Evolutionary conservation across 2,113 vertebrate species (phyloP).

Genomic region (Myodes glareolus): DNA sequence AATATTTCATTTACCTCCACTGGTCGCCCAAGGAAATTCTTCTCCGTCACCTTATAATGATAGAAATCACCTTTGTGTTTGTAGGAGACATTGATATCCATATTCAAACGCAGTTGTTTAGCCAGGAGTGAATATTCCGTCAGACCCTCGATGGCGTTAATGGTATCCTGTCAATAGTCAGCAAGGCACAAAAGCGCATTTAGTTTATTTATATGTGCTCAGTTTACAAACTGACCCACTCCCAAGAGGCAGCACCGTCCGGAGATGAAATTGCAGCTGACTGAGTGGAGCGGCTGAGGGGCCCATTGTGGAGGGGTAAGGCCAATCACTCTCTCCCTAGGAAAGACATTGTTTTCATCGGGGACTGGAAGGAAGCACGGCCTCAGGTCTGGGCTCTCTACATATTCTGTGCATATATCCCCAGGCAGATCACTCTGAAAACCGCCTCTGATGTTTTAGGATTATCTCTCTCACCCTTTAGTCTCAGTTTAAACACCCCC

Average conservation of each 20-base stretch:
- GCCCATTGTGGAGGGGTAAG: background rate
- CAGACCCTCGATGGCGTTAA: slow-evolving; percentile 92
- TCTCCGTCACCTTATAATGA: slow-evolving; percentile 84
- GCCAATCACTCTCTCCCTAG: background rate
- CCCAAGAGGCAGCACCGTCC: fast-evolving
- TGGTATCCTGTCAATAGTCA: slow-evolving; percentile 88
- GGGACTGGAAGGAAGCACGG: background rate
- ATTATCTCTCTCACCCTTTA: background rate
- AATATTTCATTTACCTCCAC: slow-evolving; percentile 83
- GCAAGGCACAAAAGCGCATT: background rate
- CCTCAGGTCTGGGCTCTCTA: background rate
- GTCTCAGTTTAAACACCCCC: background rate
- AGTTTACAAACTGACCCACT: background rate
- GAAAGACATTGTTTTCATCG: background rate
- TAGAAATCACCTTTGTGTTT: slow-evolving; percentile 81
- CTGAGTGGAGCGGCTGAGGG: background rate
- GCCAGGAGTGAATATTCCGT: slow-evolving; percentile 88
- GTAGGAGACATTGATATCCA: slow-evolving; percentile 89
- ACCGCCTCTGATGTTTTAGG: background rate
- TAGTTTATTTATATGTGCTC: background rate
- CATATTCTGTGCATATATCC: fast-evolving
- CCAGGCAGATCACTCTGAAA: background rate
- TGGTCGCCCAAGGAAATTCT: slow-evolving; percentile 85
- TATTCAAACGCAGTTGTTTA: slow-evolving; percentile 84
- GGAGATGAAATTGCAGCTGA: background rate